These are phyloP conservation scores for Acipenser transmontanus DNA, from an alignment of 2,797 vertebrate genomes.

Conservation along the genomic window DNA sequence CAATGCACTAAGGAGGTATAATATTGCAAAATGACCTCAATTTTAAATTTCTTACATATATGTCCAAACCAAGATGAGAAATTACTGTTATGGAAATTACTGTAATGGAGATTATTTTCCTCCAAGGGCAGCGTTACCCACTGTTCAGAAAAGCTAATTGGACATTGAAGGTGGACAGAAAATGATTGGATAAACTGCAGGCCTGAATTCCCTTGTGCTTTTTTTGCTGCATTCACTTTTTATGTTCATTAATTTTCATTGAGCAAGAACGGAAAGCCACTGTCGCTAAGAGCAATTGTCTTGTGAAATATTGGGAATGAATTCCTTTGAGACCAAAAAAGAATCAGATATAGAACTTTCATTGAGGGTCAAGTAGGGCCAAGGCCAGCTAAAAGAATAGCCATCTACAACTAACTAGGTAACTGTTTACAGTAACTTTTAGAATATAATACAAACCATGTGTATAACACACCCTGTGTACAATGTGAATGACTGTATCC, in stretches of 20 bases:
- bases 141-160: neutral
- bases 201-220: neutral
- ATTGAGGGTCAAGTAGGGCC: neutral
- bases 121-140: neutral
- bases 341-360: neutral
- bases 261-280: neutral
- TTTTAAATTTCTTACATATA: too few species aligned
- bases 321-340: too few species aligned
- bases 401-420: neutral
- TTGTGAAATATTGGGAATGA: neutral
- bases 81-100: too few species aligned
- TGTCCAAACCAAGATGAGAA: too few species aligned
- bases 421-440: neutral
- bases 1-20: too few species aligned
- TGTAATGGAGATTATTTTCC: too few species aligned
- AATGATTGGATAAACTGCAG: neutral
- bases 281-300: neutral
- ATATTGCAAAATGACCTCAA: too few species aligned
- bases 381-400: neutral
- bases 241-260: slow-evolving; percentile 1
- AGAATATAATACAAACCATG: neutral
- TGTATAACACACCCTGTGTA: neutral
- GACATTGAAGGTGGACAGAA: neutral
- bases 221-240: neutral
- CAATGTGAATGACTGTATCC: too few species aligned